Conservation (phyloP, 2,888 invertebrate genomes). For the Melanargia galathea region DNA sequence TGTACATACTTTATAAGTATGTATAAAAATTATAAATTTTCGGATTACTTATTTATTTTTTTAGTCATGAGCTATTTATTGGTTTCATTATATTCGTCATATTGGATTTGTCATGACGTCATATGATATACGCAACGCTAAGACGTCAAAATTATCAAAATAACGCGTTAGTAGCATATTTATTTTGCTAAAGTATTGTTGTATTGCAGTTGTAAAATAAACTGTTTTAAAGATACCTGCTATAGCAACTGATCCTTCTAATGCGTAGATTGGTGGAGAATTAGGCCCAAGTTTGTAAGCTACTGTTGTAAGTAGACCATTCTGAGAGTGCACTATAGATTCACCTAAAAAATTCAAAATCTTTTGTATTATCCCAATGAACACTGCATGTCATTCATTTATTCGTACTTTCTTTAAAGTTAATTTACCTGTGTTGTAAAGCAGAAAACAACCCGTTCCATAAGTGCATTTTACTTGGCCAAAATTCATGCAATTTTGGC, state of each 20-base stretch:
- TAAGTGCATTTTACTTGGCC: slow-evolving; percentile 97
- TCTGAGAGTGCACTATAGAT: slow-evolving; percentile 89
- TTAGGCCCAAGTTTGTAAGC: slow-evolving; percentile 93
- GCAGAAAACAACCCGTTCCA: slow-evolving; percentile 96
- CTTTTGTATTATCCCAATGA: neutral
- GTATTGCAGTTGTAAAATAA: neutral
- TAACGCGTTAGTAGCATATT: too few relatives aligned
- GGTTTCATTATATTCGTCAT: too few relatives aligned
- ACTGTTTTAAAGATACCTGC: slow-evolving; percentile 81
- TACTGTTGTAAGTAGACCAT: slow-evolving; percentile 95
- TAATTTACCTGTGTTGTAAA: slow-evolving; percentile 93
- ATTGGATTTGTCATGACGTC: too few relatives aligned
- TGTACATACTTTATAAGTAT: too few relatives aligned
- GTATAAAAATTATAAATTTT: too few relatives aligned
- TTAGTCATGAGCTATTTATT: too few relatives aligned
- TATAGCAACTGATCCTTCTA: slow-evolving; percentile 95
- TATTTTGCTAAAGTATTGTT: too few relatives aligned
- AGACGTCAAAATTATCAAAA: too few relatives aligned
- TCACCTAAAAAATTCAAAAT: slow-evolving; percentile 70
- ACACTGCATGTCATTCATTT: neutral
- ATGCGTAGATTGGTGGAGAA: slow-evolving; percentile 89
- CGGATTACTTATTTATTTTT: too few relatives aligned
- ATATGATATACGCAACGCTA: too few relatives aligned
- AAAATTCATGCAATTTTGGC: slow-evolving; percentile 93
- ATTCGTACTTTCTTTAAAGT: neutral